Percentiles rank a stretch among this genome's conserved stretches.
Conservation (phyloP, 2,797 vertebrate genomes). For the Karalla daura region DNA sequence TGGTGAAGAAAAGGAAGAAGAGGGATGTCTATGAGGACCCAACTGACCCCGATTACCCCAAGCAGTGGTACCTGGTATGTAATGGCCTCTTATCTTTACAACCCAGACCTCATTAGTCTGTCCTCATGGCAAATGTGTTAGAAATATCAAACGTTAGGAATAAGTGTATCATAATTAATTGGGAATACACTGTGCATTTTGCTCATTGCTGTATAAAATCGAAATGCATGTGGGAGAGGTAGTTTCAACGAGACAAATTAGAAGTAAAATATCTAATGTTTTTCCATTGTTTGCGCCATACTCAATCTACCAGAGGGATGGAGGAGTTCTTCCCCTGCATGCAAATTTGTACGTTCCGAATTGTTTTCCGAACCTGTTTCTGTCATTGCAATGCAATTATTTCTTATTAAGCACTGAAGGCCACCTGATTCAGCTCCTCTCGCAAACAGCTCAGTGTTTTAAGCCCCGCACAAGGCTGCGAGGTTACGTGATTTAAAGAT, state of each 20-base stretch:
- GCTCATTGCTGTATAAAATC: not conserved
- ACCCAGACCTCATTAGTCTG: not conserved
- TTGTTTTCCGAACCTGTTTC: not conserved
- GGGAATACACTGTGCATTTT: not conserved
- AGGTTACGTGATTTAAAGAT: constrained; percentile 21
- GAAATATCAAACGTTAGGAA: constrained; percentile 15
- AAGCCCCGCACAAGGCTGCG: not conserved
- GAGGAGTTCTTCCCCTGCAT: not conserved
- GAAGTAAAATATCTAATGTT: not conserved
- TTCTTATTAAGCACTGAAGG: constrained; percentile 36
- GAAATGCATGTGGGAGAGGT: not conserved
- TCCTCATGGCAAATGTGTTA: not conserved
- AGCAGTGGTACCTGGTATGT: constrained; percentile 98
- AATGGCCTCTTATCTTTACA: constrained; percentile 9
- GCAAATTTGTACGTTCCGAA: constrained; percentile 16
- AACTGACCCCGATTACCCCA: constrained; percentile 91
- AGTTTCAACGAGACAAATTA: constrained; percentile 1
- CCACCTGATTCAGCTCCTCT: not conserved
- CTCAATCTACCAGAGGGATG: not conserved
- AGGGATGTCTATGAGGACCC: constrained; percentile 90
- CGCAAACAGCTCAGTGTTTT: constrained; percentile 12
- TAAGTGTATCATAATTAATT: not conserved
- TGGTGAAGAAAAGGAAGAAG: constrained; percentile 88
- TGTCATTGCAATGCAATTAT: constrained; percentile 23
- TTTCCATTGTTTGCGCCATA: not conserved